These are phyloP conservation scores for Varroa destructor DNA, from an alignment of 1,140 invertebrate species.

Conservation along the genomic window DNA sequence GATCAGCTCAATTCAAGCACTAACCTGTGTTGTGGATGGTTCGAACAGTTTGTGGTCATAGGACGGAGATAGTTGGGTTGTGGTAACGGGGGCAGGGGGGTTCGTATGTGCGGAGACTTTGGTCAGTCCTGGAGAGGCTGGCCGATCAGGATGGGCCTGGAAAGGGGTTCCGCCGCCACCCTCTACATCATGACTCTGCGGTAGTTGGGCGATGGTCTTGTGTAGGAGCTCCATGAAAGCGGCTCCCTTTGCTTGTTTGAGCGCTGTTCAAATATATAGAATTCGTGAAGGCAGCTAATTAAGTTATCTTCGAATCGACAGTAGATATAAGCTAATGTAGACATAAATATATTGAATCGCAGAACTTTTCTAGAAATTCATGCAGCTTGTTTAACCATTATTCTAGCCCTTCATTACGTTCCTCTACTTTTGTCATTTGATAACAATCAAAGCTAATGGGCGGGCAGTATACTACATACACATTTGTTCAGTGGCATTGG, in stretches of 20 bases:
- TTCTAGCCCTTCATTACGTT: no score
- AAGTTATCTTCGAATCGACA: no score
- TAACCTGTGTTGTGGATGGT: conserved; percentile 16
- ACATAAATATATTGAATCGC: no score
- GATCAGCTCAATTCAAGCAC: neutral
- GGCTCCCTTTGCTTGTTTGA: conserved; percentile 22
- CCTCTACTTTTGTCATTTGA: no score
- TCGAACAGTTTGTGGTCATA: conserved; percentile 20
- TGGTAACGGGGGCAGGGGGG: no score
- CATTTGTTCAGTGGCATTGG: no score
- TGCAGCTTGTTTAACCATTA: no score
- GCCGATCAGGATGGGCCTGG: conserved; percentile 5
- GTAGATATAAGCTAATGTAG: no score
- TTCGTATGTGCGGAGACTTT: neutral
- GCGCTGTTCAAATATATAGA: neutral
- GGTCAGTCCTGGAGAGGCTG: conserved; percentile 1
- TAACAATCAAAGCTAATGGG: no score
- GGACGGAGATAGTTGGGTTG: conserved; percentile 11
- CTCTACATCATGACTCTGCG: conserved; percentile 9
- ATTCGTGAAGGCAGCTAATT: no score
- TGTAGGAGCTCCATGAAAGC: conserved; percentile 26
- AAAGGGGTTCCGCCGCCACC: neutral
- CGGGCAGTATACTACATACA: no score
- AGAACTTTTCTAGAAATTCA: no score
- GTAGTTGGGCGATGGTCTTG: conserved; percentile 26